Percentiles rank a stretch among this genome's conserved stretches.
Evolutionary conservation across 2,797 vertebrate species (phyloP).

Genomic region (Peromyscus nudipes): DNA sequence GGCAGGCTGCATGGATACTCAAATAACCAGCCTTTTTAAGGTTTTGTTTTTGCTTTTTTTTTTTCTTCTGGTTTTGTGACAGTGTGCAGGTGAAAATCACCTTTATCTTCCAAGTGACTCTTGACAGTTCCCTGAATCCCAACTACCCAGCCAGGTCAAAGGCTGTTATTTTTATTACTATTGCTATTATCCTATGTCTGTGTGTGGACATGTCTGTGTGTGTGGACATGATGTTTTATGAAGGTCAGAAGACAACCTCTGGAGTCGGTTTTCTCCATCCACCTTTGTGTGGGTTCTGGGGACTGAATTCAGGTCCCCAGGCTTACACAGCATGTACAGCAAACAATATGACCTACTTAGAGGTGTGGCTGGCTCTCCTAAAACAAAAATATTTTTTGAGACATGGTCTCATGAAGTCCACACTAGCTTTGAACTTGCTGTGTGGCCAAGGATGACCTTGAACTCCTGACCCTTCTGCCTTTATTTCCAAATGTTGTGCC

Average conservation of each 20-base stretch:
- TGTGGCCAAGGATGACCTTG: neutral
- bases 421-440: neutral
- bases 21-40: neutral
- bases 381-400: neutral
- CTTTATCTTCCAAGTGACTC: neutral
- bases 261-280: neutral
- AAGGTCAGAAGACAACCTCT: neutral
- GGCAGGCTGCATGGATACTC: rapidly evolving
- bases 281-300: neutral
- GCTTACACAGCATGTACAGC: neutral
- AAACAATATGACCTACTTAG: neutral
- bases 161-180: neutral
- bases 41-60: neutral
- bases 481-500: neutral
- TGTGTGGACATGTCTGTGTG: neutral
- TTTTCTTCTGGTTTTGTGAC: neutral
- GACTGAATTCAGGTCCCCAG: neutral
- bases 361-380: too few species aligned
- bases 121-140: neutral
- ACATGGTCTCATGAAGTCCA: neutral
- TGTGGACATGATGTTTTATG: neutral
- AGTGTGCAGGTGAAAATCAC: neutral
- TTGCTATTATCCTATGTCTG: neutral
- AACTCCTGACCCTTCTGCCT: neutral
- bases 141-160: neutral